phyloP scores from a whole-genome alignment of 1,140 invertebrate species.

The Trichoplusia ni region DNA sequence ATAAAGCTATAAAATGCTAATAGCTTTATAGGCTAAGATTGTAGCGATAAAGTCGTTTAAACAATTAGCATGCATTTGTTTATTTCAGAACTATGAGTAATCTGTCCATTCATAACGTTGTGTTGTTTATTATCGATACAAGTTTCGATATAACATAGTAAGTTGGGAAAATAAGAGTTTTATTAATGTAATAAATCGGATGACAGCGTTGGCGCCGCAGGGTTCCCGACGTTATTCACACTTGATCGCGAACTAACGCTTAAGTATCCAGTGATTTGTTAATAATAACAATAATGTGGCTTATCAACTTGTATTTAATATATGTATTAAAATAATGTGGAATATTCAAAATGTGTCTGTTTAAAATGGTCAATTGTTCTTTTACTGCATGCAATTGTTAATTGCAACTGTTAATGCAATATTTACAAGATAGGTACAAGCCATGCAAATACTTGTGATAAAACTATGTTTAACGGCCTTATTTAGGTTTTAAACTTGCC shows the following conservation, averaged over 20 bases:
- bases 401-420: too few relatives aligned
- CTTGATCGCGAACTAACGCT: neutral
- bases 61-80: neutral
- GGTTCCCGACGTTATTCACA: constrained; percentile 13
- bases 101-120: neutral
- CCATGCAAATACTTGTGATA: too few relatives aligned
- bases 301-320: too few relatives aligned
- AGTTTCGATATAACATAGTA: neutral
- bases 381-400: too few relatives aligned
- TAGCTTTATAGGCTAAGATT: neutral
- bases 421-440: too few relatives aligned
- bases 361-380: too few relatives aligned
- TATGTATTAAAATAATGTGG: too few relatives aligned
- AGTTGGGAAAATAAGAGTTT: neutral
- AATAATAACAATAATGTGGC: neutral
- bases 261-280: constrained; percentile 2
- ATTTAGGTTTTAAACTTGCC: too few relatives aligned
- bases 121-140: constrained; percentile 13
- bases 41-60: neutral
- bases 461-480: too few relatives aligned
- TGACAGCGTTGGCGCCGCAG: neutral
- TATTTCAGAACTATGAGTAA: neutral
- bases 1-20: neutral
- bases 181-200: constrained; percentile 14
- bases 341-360: too few relatives aligned